A percentile compares a stretch with the other conserved stretches of the same genome.
Evolutionary conservation across 1,140 invertebrate species (phyloP).

Genomic region (Hypsibius dujardini): DNA sequence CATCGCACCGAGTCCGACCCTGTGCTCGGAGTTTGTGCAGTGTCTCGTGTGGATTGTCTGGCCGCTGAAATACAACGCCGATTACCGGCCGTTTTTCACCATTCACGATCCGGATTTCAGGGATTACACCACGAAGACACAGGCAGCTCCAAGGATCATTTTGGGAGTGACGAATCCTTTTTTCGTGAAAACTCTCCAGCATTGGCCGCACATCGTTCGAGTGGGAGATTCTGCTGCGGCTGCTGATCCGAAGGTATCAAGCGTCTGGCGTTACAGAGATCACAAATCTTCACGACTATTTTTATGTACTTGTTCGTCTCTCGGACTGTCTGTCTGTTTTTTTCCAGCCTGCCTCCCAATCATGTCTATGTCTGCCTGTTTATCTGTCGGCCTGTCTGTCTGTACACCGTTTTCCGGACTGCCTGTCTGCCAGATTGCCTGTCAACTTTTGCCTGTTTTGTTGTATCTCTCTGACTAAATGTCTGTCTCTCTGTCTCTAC

Average conservation of each 20-base stretch:
- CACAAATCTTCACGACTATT: too few species aligned
- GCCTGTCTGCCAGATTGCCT: too few species aligned
- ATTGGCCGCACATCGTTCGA: slow-evolving; percentile 94
- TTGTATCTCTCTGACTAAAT: too few species aligned
- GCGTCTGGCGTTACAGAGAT: too few species aligned
- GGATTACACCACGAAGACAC: slow-evolving; percentile 77
- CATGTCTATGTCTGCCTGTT: too few species aligned
- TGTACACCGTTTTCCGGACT: too few species aligned
- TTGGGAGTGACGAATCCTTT: slow-evolving; percentile 98
- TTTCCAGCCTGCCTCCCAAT: too few species aligned
- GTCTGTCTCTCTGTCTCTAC: too few species aligned
- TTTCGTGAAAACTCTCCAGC: slow-evolving; percentile 91
- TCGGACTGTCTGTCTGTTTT: too few species aligned
- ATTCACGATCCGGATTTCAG: slow-evolving; percentile 99
- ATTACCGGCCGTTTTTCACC: slow-evolving; percentile 95
- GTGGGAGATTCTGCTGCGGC: slow-evolving; percentile 48
- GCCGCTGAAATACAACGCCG: slow-evolving; percentile 72
- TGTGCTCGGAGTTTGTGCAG: slow-evolving; percentile 80
- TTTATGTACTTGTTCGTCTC: too few species aligned
- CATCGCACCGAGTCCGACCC: slow-evolving; percentile 75
- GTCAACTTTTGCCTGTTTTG: too few species aligned
- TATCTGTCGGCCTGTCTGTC: too few species aligned
- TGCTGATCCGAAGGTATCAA: slow-evolving; percentile 23
- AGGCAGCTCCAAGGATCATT: slow-evolving; percentile 70
- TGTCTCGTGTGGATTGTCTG: slow-evolving; percentile 75